Conservation (phyloP, 2,888 invertebrate genomes). For the Nephrotoma appendiculata region DNA sequence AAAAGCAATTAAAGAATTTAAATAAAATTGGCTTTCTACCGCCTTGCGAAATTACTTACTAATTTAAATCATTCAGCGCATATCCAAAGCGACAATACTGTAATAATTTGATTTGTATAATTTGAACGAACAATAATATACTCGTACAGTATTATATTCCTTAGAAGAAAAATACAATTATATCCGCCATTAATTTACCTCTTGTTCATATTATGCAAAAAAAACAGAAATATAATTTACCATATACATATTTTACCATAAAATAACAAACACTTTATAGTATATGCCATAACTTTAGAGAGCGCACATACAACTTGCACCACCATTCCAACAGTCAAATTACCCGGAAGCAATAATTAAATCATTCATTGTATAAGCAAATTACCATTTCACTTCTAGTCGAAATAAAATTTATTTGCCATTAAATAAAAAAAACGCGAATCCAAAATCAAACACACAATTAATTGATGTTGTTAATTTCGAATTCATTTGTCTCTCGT, state of each 20-base stretch:
- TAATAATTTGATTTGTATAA: neutral
- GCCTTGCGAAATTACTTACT: too few relatives aligned
- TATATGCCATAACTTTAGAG: neutral
- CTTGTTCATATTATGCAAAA: too few relatives aligned
- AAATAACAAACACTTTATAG: neutral
- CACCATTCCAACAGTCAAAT: neutral
- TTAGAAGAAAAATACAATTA: too few relatives aligned
- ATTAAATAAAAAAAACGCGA: neutral
- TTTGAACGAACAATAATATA: neutral
- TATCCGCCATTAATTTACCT: too few relatives aligned
- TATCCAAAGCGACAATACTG: too few relatives aligned
- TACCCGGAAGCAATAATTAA: neutral
- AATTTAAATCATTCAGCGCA: too few relatives aligned
- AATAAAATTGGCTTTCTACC: too few relatives aligned
- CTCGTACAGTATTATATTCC: too few relatives aligned
- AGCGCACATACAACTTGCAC: neutral
- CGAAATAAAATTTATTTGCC: neutral
- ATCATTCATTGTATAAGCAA: neutral
- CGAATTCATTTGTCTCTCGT: neutral
- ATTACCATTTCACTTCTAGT: neutral
- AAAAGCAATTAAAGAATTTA: too few relatives aligned
- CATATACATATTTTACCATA: neutral
- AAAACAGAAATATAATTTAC: too few relatives aligned
- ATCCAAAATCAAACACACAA: neutral
- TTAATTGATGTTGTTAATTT: neutral